A percentile compares a stretch with the other conserved stretches of the same genome.
Conservation (phyloP, 1,140 invertebrate species). For the Hypothenemus hampei region DNA sequence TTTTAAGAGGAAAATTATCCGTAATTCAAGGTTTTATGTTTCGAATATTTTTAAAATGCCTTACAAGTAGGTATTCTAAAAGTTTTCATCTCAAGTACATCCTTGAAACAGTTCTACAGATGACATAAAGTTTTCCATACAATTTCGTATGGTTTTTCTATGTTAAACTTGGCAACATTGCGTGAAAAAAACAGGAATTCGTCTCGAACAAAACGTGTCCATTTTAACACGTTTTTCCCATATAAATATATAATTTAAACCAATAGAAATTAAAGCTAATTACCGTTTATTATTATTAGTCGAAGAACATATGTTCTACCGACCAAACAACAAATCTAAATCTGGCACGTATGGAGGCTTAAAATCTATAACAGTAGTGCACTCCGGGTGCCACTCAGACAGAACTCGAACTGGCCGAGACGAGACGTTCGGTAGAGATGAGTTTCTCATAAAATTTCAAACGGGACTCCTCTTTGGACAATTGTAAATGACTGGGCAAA, state of each 20-base stretch:
- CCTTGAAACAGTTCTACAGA: too few species aligned
- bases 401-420: too few species aligned
- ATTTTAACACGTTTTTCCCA: conserved; percentile 11
- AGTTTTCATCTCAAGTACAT: too few species aligned
- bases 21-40: too few species aligned
- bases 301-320: conserved; percentile 7
- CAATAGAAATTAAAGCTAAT: conserved; percentile 11
- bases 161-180: neutral
- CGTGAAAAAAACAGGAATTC: neutral
- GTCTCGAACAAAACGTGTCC: conserved; percentile 2
- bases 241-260: conserved; percentile 4
- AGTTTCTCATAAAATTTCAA: conserved; percentile 15
- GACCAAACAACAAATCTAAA: conserved; percentile 7
- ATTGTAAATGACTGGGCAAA: conserved; percentile 7
- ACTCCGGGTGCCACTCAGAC: conserved; percentile 4
- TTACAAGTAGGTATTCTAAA: too few species aligned
- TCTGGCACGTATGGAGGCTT: conserved; percentile 15
- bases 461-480: neutral
- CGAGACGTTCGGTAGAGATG: conserved; percentile 4
- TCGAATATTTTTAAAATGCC: too few species aligned
- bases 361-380: conserved; percentile 16
- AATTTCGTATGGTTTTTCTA: too few species aligned
- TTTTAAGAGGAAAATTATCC: too few species aligned
- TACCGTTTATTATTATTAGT: too few species aligned
- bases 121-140: too few species aligned